Percentiles rank a stretch among this genome's conserved stretches.
phyloP scores from a whole-genome alignment of 2,888 invertebrate species.

The Callyntrura guangdongensis region DNA sequence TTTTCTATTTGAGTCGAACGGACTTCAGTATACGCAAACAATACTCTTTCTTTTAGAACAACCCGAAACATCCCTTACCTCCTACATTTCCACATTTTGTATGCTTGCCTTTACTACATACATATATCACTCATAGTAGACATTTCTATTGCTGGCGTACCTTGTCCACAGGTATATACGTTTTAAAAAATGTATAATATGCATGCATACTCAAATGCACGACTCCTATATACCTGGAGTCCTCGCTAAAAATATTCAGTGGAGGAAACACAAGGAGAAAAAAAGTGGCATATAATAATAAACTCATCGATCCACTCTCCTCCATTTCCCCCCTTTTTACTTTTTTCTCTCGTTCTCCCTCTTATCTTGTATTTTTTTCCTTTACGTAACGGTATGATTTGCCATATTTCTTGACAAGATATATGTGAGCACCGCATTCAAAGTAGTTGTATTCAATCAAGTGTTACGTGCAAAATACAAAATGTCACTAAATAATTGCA shows the following conservation, averaged over 20 bases:
- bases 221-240: not conserved
- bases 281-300: constrained; percentile 38
- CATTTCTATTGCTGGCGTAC: too few species aligned
- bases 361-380: not conserved
- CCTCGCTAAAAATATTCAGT: constrained; percentile 22
- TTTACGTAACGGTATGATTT: constrained; percentile 13
- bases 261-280: constrained; percentile 29
- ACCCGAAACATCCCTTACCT: not conserved
- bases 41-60: not conserved
- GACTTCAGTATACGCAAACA: too few species aligned
- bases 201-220: constrained; percentile 33
- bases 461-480: constrained; percentile 18
- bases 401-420: constrained; percentile 26
- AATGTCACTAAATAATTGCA: constrained; percentile 3
- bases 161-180: too few species aligned
- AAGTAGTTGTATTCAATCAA: constrained; percentile 31
- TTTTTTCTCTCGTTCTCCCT: constrained; percentile 54
- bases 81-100: not conserved
- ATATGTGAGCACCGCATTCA: not conserved
- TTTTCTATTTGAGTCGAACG: not conserved
- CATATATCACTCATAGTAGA: not conserved
- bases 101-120: not conserved
- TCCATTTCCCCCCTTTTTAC: constrained; percentile 49
- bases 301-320: constrained; percentile 79
- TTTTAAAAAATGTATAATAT: constrained; percentile 24